Evolutionary conservation across 64 coral and sea anemone species (phyloP).

Genomic region (Stichodactyla helianthus): DNA sequence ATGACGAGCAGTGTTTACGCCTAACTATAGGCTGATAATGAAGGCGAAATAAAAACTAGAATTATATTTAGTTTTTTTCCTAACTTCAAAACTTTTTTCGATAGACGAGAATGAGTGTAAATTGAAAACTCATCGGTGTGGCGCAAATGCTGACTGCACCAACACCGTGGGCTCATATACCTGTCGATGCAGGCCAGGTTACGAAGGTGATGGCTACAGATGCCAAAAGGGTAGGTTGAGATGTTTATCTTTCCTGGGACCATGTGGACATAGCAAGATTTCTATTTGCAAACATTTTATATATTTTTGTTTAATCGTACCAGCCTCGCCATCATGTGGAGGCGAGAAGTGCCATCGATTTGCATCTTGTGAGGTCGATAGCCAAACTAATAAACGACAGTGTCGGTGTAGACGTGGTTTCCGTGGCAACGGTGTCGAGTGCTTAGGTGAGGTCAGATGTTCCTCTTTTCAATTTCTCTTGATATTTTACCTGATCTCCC

Average conservation of each 20-base stretch:
- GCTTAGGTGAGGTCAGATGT: slow-evolving; percentile 10
- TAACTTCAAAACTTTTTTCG: background rate
- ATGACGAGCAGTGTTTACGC: too few species aligned
- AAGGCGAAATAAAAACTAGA: too few species aligned
- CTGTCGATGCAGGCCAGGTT: slow-evolving; percentile 15
- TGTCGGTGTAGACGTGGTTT: slow-evolving; percentile 36
- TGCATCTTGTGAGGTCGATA: slow-evolving; percentile 24
- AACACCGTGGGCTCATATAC: slow-evolving; percentile 3
- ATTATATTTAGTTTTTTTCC: too few species aligned
- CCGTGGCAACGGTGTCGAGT: slow-evolving; percentile 39
- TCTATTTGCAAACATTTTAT: background rate
- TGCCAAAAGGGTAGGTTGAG: background rate
- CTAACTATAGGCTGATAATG: too few species aligned
- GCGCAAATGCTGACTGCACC: slow-evolving; percentile 8
- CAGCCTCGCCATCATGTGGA: slow-evolving; percentile 19
- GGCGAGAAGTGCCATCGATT: slow-evolving; percentile 40
- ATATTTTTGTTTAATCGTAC: background rate
- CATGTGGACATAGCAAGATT: too few species aligned
- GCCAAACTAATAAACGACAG: background rate
- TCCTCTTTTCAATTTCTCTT: too few species aligned
- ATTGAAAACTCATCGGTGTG: slow-evolving; percentile 4
- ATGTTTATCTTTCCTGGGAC: background rate
- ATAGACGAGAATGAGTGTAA: slow-evolving; percentile 16
- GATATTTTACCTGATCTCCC: too few species aligned
- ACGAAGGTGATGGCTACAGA: background rate